Base-by-base conservation (phyloP, 2,888 invertebrate genomes). In the Temnothorax ravouxi region DNA sequence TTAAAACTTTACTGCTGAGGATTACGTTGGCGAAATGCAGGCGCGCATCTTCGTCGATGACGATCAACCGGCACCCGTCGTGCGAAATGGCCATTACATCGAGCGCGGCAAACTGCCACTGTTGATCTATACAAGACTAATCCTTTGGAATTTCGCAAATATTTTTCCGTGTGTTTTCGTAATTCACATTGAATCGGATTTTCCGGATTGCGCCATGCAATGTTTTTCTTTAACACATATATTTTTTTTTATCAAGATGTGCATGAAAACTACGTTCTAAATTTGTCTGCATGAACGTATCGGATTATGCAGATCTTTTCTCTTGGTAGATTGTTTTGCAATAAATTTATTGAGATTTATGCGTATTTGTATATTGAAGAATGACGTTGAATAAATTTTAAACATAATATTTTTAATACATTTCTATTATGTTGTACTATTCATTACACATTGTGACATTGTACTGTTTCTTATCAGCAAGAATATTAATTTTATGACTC, bases 1-100 rank as follows among this genome's bases (percentile, higher is more conserved):
- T 61, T 72, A 52, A 82, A 84, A 74, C 75, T 66, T 81, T 59
- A 61, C 69, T 41, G 69, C 21, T 47, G 69, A 75, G 62, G 62
- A 74, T 52, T 52, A 25, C 29, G 54, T 15, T 21, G 54, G 41
- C 18, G 76, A 54, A 38, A 76, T 41, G 21, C 21, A 52, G 47
- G 25, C 50, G 29, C 41, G 69, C 21, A 71, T 71, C 29, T 77
- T 66, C 4, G 41, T 66, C 29, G 41, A 41, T 56, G 54, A 59
- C 66, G n/a, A 66, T 67, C 54, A 67, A 54, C 13, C 21, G 54
- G 21, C 11, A 15, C 2, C 4, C 47, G 47, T 47, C 29, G 34
- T 18, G 25, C 11, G 38, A 18, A 47, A 64, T 18, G 38, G 34
- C 34, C 15, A 61, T 75, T 61, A 29, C 15, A 38, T 34, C 15